These are phyloP conservation scores for Oreohelix idahoensis DNA, from an alignment of 1,140 invertebrate species.

Conservation along the genomic window DNA sequence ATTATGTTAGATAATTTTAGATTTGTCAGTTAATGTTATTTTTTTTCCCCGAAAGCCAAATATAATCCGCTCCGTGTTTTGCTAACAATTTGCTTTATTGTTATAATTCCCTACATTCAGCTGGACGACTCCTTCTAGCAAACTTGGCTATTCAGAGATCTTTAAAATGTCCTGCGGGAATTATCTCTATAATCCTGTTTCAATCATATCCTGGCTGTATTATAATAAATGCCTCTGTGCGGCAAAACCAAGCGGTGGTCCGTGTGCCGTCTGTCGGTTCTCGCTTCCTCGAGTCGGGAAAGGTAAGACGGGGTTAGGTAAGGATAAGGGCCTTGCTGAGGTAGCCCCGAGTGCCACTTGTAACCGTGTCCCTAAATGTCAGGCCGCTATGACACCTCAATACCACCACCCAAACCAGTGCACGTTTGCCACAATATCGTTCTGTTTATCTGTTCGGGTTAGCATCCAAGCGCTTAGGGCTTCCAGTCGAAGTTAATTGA, in stretches of 20 bases:
- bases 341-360: background rate
- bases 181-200: too few relatives aligned
- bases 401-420: background rate
- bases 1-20: too few relatives aligned
- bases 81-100: too few relatives aligned
- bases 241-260: background rate
- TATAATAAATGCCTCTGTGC: background rate
- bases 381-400: slow-evolving; percentile 10
- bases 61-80: too few relatives aligned
- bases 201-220: background rate
- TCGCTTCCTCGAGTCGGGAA: too few relatives aligned
- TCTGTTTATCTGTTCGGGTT: background rate
- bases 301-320: background rate
- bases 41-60: too few relatives aligned
- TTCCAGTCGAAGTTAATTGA: slow-evolving; percentile 8
- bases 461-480: background rate
- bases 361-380: background rate
- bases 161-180: too few relatives aligned
- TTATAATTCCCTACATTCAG: too few relatives aligned
- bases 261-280: background rate
- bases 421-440: background rate
- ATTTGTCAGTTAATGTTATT: too few relatives aligned
- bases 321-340: background rate
- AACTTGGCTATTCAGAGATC: too few relatives aligned
- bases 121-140: too few relatives aligned